Conservation (phyloP, 2,113 vertebrate species). For the Lucifuga dentata region DNA sequence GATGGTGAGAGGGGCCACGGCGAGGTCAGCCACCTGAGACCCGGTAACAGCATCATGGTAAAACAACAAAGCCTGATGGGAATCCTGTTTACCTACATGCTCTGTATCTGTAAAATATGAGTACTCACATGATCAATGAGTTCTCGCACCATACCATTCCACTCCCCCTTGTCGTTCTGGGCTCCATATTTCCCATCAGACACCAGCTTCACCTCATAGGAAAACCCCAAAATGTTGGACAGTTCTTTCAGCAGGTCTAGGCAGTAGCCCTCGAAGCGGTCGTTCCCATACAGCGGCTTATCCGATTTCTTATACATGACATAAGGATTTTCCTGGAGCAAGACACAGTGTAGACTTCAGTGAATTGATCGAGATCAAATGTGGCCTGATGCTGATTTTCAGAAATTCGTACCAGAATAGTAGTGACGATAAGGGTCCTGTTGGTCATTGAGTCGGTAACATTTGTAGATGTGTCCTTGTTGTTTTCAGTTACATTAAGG, state of each 20-base stretch:
- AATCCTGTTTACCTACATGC: not conserved
- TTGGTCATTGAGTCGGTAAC: conserved; percentile 94
- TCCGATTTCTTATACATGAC: conserved; percentile 99
- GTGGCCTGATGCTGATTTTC: not conserved
- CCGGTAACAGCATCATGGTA: not conserved
- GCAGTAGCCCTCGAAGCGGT: conserved; percentile 98
- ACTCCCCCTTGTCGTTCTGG: conserved; percentile 97
- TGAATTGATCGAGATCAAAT: not conserved
- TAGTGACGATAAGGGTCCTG: conserved; percentile 95
- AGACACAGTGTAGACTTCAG: not conserved
- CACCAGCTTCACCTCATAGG: conserved; percentile 96
- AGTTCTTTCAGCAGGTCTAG: conserved; percentile 96
- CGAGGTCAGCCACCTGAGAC: conserved; percentile 94
- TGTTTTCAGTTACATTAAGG: conserved; percentile 93
- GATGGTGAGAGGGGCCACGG: conserved; percentile 96
- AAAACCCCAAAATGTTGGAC: conserved; percentile 95
- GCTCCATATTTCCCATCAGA: conserved; percentile 98
- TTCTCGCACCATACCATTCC: conserved; percentile 99
- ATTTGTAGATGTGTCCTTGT: conserved; percentile 89
- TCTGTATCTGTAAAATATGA: not conserved
- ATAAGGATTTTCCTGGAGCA: conserved; percentile 93
- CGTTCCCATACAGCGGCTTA: conserved; percentile 96
- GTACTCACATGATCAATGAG: conserved; percentile 96
- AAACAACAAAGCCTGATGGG: not conserved
- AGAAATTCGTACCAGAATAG: conserved; percentile 86